Evolutionary conservation across 2,888 invertebrate species (phyloP).

Genomic region (Eupithecia centaureata): DNA sequence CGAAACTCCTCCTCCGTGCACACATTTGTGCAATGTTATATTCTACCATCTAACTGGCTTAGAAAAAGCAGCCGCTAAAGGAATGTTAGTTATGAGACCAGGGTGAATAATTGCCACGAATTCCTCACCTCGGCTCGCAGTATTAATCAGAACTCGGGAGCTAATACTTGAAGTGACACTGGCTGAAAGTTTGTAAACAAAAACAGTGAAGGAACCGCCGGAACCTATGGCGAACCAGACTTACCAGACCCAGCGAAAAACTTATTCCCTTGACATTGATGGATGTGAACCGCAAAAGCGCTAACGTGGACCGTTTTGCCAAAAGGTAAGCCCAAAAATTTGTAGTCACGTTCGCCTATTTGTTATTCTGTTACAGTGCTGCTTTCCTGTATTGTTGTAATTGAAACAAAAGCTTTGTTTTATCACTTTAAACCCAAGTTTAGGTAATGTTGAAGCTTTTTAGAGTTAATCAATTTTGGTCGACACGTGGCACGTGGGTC

Average conservation of each 20-base stretch:
- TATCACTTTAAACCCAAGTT: conserved; percentile 41
- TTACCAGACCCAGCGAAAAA: conserved; percentile 68
- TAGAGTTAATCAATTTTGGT: conserved; percentile 12
- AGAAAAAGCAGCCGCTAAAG: conserved; percentile 18
- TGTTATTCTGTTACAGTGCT: conserved; percentile 50
- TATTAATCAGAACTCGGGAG: conserved; percentile 64
- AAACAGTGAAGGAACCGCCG: conserved; percentile 71
- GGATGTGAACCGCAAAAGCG: conserved; percentile 69
- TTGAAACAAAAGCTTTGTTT: conserved; percentile 46
- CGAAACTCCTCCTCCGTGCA: too few species aligned
- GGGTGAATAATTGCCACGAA: conserved; percentile 31
- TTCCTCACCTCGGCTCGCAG: conserved; percentile 46
- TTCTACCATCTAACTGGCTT: not conserved
- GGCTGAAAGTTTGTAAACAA: conserved; percentile 76
- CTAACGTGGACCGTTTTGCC: conserved; percentile 63
- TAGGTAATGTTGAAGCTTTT: conserved; percentile 23
- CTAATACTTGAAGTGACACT: conserved; percentile 71
- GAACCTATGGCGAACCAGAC: conserved; percentile 57
- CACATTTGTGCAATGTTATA: not conserved
- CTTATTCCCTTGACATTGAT: conserved; percentile 77
- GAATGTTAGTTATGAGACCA: conserved; percentile 25
- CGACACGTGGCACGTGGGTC: not conserved
- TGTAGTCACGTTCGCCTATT: conserved; percentile 51
- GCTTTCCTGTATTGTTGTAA: conserved; percentile 48
- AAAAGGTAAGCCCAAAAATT: conserved; percentile 54